These are phyloP conservation scores for Megaceryle alcyon DNA, from an alignment of 2,797 vertebrate genomes.

Conservation along the genomic window DNA sequence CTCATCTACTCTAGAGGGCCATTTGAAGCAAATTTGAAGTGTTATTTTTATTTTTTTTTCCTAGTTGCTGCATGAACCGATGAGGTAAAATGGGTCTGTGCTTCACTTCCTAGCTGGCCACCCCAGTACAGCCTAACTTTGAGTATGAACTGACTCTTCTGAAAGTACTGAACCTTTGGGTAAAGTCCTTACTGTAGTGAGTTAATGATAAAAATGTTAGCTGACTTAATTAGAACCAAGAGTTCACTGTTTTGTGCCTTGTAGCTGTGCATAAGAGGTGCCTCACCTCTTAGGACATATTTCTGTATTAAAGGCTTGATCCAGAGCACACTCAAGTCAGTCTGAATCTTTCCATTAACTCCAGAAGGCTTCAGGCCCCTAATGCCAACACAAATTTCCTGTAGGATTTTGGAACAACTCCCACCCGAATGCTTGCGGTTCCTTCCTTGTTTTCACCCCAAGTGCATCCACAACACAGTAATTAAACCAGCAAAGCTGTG, in stretches of 20 bases:
- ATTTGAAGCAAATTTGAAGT: background rate
- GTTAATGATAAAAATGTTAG: background rate
- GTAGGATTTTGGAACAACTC: background rate
- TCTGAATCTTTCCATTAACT: background rate
- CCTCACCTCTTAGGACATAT: background rate
- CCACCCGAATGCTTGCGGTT: background rate
- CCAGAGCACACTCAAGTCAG: background rate
- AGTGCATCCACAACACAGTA: background rate
- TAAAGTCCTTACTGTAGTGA: background rate
- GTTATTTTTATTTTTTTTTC: background rate
- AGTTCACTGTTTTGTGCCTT: background rate
- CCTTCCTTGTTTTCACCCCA: background rate
- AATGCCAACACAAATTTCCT: slow-evolving; percentile 4
- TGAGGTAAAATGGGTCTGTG: background rate
- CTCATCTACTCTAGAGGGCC: background rate
- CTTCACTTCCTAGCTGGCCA: accelerated
- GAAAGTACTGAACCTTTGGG: background rate
- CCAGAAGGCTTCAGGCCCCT: background rate
- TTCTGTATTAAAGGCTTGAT: background rate
- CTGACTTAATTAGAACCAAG: background rate
- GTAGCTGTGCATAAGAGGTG: background rate
- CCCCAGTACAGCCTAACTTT: background rate
- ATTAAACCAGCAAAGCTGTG: background rate
- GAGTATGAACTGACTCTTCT: background rate
- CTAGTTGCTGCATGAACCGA: background rate